Evolutionary conservation across 2,888 invertebrate species (phyloP).

Genomic region (Pristionchus fissidentatus): DNA sequence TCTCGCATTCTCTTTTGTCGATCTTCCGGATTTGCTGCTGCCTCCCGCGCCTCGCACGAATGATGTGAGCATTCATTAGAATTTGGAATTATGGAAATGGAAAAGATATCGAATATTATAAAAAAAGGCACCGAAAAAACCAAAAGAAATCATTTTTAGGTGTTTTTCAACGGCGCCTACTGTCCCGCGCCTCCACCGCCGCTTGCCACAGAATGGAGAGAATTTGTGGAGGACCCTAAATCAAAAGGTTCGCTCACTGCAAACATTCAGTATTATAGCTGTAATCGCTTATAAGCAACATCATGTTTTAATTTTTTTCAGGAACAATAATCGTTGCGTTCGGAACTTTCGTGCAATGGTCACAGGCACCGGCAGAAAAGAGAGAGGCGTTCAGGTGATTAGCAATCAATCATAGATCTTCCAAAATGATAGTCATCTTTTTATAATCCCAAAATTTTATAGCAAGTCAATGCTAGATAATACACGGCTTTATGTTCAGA

Average conservation of each 20-base stretch:
- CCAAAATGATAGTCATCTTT: not conserved
- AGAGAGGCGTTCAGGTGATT: constrained; percentile 46
- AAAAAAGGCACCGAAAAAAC: too few relatives aligned
- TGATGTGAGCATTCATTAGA: constrained; percentile 12
- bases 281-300: too few relatives aligned
- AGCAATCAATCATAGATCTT: not conserved
- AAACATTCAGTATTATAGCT: too few relatives aligned
- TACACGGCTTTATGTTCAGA: too few relatives aligned
- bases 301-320: not conserved
- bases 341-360: constrained; percentile 50
- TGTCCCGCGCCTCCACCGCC: not conserved
- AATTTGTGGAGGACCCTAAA: constrained; percentile 50
- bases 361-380: constrained; percentile 44
- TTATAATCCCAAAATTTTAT: not conserved
- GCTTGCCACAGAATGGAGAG: constrained; percentile 39
- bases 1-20: not conserved
- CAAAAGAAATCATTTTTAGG: too few relatives aligned
- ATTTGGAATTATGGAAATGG: not conserved
- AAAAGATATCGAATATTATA: too few relatives aligned
- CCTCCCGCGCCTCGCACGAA: constrained; percentile 42
- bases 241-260: constrained; percentile 32
- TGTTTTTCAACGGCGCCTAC: constrained; percentile 44
- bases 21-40: constrained; percentile 30
- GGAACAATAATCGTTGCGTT: constrained; percentile 52
- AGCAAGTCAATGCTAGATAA: too few relatives aligned